Conservation (phyloP, 1,140 invertebrate species). For the Dufourea novaeangliae region DNA sequence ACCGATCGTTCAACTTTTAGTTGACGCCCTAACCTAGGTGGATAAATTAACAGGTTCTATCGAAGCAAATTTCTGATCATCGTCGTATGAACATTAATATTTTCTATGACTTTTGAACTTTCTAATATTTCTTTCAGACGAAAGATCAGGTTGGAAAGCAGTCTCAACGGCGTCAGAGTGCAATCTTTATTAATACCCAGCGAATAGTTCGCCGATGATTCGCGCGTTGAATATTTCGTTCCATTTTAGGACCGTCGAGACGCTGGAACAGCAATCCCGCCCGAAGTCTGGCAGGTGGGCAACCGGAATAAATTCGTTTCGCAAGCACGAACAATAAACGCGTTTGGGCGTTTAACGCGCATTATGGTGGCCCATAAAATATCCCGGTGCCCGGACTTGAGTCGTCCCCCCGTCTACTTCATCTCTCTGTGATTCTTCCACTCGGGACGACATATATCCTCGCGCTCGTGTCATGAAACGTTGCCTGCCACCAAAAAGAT, state of each 20-base stretch:
- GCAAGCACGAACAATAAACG: conserved; percentile 55
- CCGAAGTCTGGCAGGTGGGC: conserved; percentile 50
- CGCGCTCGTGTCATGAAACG: neutral
- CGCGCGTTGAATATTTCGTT: neutral
- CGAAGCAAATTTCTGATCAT: no score
- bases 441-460: neutral
- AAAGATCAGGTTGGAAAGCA: no score
- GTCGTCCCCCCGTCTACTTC: conserved; percentile 7
- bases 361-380: conserved; percentile 55
- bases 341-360: conserved; percentile 53
- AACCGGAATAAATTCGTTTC: conserved; percentile 53
- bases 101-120: no score
- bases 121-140: no score
- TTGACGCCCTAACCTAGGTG: no score
- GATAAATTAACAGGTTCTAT: no score
- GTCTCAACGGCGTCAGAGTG: no score
- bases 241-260: conserved; percentile 12
- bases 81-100: no score
- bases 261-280: conserved; percentile 6
- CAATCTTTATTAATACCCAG: neutral
- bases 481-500: neutral
- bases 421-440: neutral
- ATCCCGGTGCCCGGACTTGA: conserved; percentile 19
- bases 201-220: neutral
- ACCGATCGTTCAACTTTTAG: conserved; percentile 31